These are phyloP conservation scores for Camponotus pennsylvanicus DNA, from an alignment of 1,140 invertebrate genomes.

Conservation along the genomic window DNA sequence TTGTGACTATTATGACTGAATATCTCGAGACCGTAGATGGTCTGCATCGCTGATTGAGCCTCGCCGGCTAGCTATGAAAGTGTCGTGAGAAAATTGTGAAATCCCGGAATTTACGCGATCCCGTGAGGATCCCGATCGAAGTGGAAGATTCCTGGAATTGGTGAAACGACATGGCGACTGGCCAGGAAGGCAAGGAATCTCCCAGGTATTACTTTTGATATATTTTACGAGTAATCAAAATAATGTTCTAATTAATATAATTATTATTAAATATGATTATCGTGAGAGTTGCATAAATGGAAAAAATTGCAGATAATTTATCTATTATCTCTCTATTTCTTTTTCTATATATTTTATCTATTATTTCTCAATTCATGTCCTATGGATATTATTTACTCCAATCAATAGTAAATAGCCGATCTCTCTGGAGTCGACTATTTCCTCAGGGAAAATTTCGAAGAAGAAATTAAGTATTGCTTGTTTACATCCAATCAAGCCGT, in stretches of 20 bases:
- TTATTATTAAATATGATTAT: neutral
- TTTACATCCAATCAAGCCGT: constrained; percentile 21
- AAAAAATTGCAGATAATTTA: neutral
- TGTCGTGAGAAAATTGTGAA: constrained; percentile 68
- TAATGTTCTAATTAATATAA: neutral
- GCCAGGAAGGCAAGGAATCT: constrained; percentile 83
- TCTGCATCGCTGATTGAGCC: constrained; percentile 9
- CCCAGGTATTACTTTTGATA: constrained; percentile 79
- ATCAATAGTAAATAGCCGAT: constrained; percentile 6
- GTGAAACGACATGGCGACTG: constrained; percentile 79
- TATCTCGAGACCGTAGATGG: neutral
- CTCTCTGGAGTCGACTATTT: neutral
- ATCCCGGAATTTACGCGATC: constrained; percentile 37
- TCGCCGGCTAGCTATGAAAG: constrained; percentile 51
- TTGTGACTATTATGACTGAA: constrained; percentile 18
- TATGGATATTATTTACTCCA: neutral
- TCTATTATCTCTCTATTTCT: too few species aligned
- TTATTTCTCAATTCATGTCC: neutral
- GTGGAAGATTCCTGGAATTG: constrained; percentile 47
- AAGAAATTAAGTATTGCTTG: neutral
- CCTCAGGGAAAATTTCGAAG: neutral
- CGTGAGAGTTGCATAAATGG: neutral
- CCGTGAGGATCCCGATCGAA: constrained; percentile 1
- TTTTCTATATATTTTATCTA: neutral
- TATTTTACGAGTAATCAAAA: constrained; percentile 7